Evolutionary conservation across 2,888 invertebrate genomes (phyloP).

Genomic region (Pseudoips prasinana): DNA sequence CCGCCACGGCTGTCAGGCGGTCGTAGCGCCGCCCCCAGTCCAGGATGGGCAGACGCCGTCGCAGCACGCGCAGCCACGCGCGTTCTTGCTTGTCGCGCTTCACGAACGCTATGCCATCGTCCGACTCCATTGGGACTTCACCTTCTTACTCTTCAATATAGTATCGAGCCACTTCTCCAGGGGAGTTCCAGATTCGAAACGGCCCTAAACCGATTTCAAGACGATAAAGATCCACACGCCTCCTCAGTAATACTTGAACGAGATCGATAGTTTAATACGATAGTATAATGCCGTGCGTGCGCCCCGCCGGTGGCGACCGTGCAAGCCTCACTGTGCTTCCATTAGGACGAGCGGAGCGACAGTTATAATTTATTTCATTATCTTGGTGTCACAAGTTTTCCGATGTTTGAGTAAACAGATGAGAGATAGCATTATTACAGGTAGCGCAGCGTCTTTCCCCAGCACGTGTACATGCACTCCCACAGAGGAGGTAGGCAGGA

Average conservation of each 20-base stretch:
- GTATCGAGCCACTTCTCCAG: not conserved
- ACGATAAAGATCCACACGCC: not conserved
- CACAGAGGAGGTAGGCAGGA: no score
- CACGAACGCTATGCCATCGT: slow-evolving; percentile 35
- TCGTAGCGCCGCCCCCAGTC: slow-evolving; percentile 87
- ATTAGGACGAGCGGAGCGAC: slow-evolving; percentile 10
- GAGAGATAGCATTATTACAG: slow-evolving; percentile 8
- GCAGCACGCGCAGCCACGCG: slow-evolving; percentile 33
- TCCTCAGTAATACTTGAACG: no score
- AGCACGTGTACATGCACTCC: no score
- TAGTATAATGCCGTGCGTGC: slow-evolving; percentile 1
- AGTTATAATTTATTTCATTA: slow-evolving; percentile 36
- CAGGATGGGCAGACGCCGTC: slow-evolving; percentile 74
- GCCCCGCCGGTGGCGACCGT: slow-evolving; percentile 12
- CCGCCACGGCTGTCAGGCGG: slow-evolving; percentile 86
- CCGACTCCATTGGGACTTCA: slow-evolving; percentile 33
- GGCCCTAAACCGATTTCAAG: no score
- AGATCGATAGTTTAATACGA: not conserved
- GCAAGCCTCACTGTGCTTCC: slow-evolving; percentile 23
- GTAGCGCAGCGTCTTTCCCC: not conserved
- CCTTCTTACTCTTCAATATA: not conserved
- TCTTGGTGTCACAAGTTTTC: slow-evolving; percentile 32
- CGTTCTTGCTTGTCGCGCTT: slow-evolving; percentile 9
- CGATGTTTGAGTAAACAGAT: slow-evolving; percentile 27
- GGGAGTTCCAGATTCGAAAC: no score